Evolutionary conservation across 1,140 invertebrate genomes (phyloP), one percentile per base, ranked within the genome.

Genomic region (Drosophila ironensis): DNA sequence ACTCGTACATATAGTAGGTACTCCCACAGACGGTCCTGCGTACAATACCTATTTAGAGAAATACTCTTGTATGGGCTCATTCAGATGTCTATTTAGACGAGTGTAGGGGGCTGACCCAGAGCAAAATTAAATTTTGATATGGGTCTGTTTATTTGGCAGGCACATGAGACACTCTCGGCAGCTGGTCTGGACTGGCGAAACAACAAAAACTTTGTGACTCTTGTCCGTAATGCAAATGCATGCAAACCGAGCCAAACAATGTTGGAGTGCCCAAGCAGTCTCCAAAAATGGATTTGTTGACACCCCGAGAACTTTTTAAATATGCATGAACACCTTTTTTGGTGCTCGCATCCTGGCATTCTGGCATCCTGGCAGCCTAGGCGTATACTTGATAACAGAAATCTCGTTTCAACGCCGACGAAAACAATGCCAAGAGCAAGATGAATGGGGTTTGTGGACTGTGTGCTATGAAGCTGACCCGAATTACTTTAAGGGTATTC

Each of bases 281-380:
- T 70, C 40, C 46, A 70, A 72, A 12, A 69, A 73, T 70, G 78
- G 63, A 61, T 82, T 77, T 84, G 78, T 66, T 64, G 61, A 69
- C 72, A 63, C 35, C 48, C 44, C 12, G 33, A 48, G 22, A 59
- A 69, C 52, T 78, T 81, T 84, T 84, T 61, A 82, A 84, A 82
- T 84, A 84, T 82, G 78, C 78, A 84, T 82, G 63, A 84, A 64
- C 68, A 82, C 77, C 77, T 77, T 84, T 82, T 59, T 47, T 38
- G 22, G 12, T 24, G 19, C 41, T 41, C 33, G 33, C 37, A n/a
- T 12, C 30, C 4, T 27, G 60, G 42, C 53, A 40, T 16, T 24
- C 41, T 41, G 41, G 33, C 37, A n/a, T 12, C 30, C 4, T 27
- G 60, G 42, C 53, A 40, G 19, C 67, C 71, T 69, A 16, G 72